Conservation (phyloP, 2,888 invertebrate species). For the Acleris cristana region DNA sequence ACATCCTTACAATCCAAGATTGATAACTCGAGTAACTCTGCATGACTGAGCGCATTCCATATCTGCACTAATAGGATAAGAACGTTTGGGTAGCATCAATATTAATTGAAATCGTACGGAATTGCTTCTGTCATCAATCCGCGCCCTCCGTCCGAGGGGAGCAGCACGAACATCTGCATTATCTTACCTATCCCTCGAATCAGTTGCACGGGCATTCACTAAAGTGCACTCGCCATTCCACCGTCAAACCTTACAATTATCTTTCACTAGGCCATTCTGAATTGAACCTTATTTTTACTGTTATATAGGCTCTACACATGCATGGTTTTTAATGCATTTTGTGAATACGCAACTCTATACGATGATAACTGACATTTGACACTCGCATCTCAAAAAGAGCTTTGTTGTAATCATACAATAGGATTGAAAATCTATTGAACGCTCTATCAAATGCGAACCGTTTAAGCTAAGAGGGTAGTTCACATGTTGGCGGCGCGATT, state of each 20-base stretch:
- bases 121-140: constrained; percentile 76
- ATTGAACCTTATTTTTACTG: constrained; percentile 42
- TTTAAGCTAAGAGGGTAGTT: constrained; percentile 82
- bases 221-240: constrained; percentile 78
- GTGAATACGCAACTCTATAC: constrained; percentile 55
- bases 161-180: constrained; percentile 75
- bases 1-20: not conserved
- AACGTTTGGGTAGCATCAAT: constrained; percentile 63
- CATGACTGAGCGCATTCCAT: constrained; percentile 18
- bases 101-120: constrained; percentile 75
- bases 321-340: constrained; percentile 41
- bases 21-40: not conserved
- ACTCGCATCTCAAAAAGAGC: constrained; percentile 42
- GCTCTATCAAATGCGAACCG: constrained; percentile 57
- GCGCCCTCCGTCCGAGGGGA: constrained; percentile 52
- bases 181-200: constrained; percentile 79
- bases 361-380: constrained; percentile 65
- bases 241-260: constrained; percentile 73
- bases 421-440: constrained; percentile 46
- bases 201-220: constrained; percentile 74
- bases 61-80: constrained; percentile 28
- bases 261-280: constrained; percentile 43
- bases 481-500: constrained; percentile 81
- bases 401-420: constrained; percentile 41
- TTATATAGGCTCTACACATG: constrained; percentile 45